Percentiles rank a stretch among this genome's conserved stretches.
phyloP scores from a whole-genome alignment of 2,797 vertebrate genomes.

The Neoniphon sammara region DNA sequence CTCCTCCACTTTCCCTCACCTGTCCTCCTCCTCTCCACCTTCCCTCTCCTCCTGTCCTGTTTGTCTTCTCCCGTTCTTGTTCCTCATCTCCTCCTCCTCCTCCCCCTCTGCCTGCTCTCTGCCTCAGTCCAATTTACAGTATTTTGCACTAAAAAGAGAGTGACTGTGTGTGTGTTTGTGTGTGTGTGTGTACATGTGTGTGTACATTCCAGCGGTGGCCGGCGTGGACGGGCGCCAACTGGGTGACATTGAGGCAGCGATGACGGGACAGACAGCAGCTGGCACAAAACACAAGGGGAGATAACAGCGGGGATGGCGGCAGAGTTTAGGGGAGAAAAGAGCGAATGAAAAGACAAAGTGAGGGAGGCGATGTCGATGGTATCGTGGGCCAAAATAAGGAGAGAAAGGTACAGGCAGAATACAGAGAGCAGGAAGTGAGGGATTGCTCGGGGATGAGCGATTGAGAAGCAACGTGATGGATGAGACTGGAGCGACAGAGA shows the following conservation, averaged over 20 bases:
- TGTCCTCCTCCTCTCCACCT: not conserved
- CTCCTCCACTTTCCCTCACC: not conserved
- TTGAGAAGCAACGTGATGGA: slow-evolving; percentile 72
- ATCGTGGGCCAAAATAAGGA: slow-evolving; percentile 42
- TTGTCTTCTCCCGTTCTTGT: not conserved
- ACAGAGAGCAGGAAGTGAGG: slow-evolving; percentile 19
- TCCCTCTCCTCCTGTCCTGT: not conserved
- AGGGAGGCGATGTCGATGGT: slow-evolving; percentile 60
- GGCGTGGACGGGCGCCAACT: slow-evolving; percentile 57
- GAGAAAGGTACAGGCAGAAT: slow-evolving; percentile 46
- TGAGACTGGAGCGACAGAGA: slow-evolving; percentile 66
- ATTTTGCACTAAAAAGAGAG: slow-evolving; percentile 42
- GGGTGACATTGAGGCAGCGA: slow-evolving; percentile 71
- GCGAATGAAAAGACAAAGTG: slow-evolving; percentile 51
- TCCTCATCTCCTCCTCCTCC: slow-evolving; percentile 20
- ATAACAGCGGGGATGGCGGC: slow-evolving; percentile 57
- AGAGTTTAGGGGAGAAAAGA: slow-evolving; percentile 53
- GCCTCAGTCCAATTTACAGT: slow-evolving; percentile 13
- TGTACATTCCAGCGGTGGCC: slow-evolving; percentile 18
- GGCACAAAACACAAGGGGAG: slow-evolving; percentile 34
- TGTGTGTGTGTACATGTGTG: slow-evolving; percentile 13
- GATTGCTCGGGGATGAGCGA: slow-evolving; percentile 55
- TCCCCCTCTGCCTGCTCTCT: not conserved
- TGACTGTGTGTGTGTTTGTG: slow-evolving; percentile 28
- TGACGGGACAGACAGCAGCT: slow-evolving; percentile 42